Evolutionary conservation across 2,888 invertebrate genomes (phyloP), one percentile per base, ranked within the genome.

Genomic region (Clitarchus hookeri): DNA sequence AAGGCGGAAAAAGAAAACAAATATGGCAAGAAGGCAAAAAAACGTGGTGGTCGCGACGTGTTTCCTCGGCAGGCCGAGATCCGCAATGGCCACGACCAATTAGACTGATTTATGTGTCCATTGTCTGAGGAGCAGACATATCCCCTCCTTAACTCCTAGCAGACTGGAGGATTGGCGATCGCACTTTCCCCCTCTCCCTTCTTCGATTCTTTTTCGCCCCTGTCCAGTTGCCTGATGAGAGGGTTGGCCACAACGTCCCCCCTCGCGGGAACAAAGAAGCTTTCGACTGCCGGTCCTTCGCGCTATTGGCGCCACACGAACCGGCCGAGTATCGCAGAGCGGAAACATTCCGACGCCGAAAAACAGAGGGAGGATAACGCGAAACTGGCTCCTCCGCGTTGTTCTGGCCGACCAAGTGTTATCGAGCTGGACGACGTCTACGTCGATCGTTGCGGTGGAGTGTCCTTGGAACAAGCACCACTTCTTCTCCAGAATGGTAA

Each of bases 51-150:
- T 65, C 65, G 65, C 65, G 65, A 48, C 48, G 48, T 48, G 48
- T 48, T 48, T 8, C 48, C 48, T 48, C 65, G 19, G n/a, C 65
- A 65, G 16, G 65, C 19, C 65, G 65, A 8, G 65, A n/a, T 65
- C 65, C 65, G 65, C 65, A 65, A 65, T 65, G 65, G 65, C 65
- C 90, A 91, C 90, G 91, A 91, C 96, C 96, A 96, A 96, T 96
- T 96, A 96, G 96, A 95, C 95, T 96, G 96, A 96, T 96, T 96
- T 96, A 96, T 96, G 95, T 95, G 93, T 94, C 96, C 95, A 96
- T 96, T 96, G 96, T 96, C 95, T 27, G 82, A 19, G 16, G 65
- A 48, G 16, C 48, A 48, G 19, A 65, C 65, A 23, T n/a, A 0
- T 19, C 65, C 8, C 65, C 65, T n/a, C 23, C 65, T 0, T 23